Evolutionary conservation across 2,113 vertebrate genomes (phyloP), one percentile per base, ranked within the genome.

Genomic region (Indicator indicator): DNA sequence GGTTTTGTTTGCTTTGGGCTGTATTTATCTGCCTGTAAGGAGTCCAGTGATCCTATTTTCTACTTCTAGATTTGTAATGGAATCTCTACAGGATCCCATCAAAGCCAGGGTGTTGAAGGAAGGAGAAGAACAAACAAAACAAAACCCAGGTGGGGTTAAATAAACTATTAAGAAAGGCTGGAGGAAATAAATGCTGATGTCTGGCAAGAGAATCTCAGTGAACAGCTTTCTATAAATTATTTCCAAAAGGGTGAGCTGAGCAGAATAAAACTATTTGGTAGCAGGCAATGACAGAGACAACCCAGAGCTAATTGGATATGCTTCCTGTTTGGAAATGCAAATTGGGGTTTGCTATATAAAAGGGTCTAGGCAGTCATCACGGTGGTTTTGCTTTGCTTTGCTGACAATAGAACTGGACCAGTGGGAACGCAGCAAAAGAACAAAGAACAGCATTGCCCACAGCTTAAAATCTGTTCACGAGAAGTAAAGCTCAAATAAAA

Each of bases 391-490:
- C 77, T 92, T 69, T 78, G 58, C 81, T 93, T 85, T 87, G 42
- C 72, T 69, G 33, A 28, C 68, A 55, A 4, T 65, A 64, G 81
- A 90, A 76, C 77, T 54, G 70, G 58, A 44, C 76, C 79, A 26
- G 58, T 26, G 77, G 84, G 94, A 93, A 12, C 88, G 30, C 68
- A 15, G 55, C 67, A 28, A 65, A 86, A 86, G 77, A 83, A 58
- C 3, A 55, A 70, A 83, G 58, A 87, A 52, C n/a, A 58, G 33
- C 19, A 67, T 97, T 84, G 84, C 93, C 92, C 55, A 73, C 3
- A 89, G 95, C 93, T 90, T 69, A 89, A 97, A 97, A 96, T 96
- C 89, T 97, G 96, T 95, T 96, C 82, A 50, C 48, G 38, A 54
- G 80, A 95, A 93, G 65, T 81, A 80, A 93, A 83, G 58, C 64